Conservation (phyloP, 1,140 invertebrate genomes). For the Arctopsyche grandis region DNA sequence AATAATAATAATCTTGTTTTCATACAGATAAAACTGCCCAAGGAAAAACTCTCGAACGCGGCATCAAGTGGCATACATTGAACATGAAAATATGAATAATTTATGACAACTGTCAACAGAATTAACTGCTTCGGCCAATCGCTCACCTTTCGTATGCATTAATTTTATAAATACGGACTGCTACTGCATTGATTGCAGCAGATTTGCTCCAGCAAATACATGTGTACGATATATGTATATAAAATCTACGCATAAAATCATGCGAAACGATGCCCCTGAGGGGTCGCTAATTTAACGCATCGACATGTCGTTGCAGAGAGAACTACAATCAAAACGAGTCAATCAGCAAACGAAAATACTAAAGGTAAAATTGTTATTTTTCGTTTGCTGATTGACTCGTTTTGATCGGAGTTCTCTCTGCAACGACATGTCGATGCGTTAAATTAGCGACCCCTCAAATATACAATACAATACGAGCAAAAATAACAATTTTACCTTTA, state of each 20-base stretch:
- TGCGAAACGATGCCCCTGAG: background rate
- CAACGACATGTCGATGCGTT: too few relatives aligned
- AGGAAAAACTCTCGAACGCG: background rate
- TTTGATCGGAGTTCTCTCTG: background rate
- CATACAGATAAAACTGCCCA: background rate
- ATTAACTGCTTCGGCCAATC: background rate
- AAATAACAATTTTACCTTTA: too few relatives aligned
- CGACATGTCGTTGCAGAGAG: background rate
- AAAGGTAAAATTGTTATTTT: too few relatives aligned
- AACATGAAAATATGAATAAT: constrained; percentile 25
- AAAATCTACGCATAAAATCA: background rate
- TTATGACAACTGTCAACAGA: background rate
- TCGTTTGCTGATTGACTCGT: too few relatives aligned
- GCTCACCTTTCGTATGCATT: background rate
- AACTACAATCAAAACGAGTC: background rate
- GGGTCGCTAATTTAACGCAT: too few relatives aligned
- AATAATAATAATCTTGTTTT: too few relatives aligned
- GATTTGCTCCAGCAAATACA: background rate
- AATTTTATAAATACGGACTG: background rate
- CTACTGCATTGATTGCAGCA: background rate
- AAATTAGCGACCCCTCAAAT: too few relatives aligned
- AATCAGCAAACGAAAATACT: too few relatives aligned
- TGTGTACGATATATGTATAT: background rate
- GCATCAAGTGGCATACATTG: background rate
- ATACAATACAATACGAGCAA: too few relatives aligned